A percentile compares a stretch with the other conserved stretches of the same genome.
phyloP scores from a whole-genome alignment of 2,113 vertebrate genomes.

The Cygnus atratus region DNA sequence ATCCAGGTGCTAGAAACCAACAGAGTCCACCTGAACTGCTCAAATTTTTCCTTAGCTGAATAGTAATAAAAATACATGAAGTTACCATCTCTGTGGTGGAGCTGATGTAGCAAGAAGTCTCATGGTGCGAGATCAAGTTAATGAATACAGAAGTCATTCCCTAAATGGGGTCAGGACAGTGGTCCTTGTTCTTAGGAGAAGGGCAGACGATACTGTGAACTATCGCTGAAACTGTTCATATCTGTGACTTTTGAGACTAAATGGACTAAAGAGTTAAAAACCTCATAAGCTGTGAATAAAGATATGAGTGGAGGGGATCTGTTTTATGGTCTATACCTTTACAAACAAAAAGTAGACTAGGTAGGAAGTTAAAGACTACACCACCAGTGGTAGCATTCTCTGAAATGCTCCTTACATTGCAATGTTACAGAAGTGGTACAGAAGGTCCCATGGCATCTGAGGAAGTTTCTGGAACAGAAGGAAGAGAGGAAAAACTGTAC shows the following conservation, averaged over 20 bases:
- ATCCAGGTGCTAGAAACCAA: neutral
- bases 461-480: neutral
- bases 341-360: neutral
- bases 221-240: neutral
- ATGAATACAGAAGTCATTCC: neutral
- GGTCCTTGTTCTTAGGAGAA: neutral
- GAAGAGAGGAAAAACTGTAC: neutral
- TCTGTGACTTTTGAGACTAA: neutral
- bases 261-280: neutral
- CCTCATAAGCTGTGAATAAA: neutral
- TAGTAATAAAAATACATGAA: fast-evolving
- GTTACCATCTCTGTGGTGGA: neutral
- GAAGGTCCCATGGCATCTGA: neutral
- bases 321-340: neutral
- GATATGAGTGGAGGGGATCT: neutral
- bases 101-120: neutral
- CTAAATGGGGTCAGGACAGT: neutral
- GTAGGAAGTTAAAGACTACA: neutral
- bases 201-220: neutral
- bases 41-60: neutral
- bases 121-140: neutral
- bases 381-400: neutral
- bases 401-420: neutral
- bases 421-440: neutral
- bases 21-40: neutral